phyloP scores from a whole-genome alignment of 2,888 invertebrate genomes.

The Lampropteryx suffumata region DNA sequence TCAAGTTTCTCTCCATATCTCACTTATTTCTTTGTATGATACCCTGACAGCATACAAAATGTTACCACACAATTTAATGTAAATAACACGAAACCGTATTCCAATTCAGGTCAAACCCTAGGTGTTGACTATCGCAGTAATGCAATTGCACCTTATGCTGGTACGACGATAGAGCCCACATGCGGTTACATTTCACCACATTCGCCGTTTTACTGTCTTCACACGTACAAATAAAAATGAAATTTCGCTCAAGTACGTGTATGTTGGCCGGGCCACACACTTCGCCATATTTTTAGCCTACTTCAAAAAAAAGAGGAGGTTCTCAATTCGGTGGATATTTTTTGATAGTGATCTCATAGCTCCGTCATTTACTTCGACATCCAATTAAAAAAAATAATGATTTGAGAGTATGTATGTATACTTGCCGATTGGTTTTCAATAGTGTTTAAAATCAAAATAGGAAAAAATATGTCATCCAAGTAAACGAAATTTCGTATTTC shows the following conservation, averaged over 20 bases:
- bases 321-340: too few species aligned
- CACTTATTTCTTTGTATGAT: too few species aligned
- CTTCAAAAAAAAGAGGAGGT: too few species aligned
- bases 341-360: too few species aligned
- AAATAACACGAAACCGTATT: conserved; percentile 9
- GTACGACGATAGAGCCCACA: conserved; percentile 66
- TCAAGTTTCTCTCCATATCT: too few species aligned
- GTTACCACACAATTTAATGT: conserved; percentile 1
- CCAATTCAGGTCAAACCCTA: conserved; percentile 42
- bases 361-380: too few species aligned
- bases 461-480: too few species aligned
- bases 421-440: too few species aligned
- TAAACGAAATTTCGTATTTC: too few species aligned
- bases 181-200: conserved; percentile 49
- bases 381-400: too few species aligned
- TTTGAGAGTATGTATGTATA: too few species aligned
- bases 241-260: conserved; percentile 32
- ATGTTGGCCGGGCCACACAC: conserved; percentile 16
- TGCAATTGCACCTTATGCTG: conserved; percentile 40
- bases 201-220: conserved; percentile 43
- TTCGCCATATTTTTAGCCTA: neutral
- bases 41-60: neutral
- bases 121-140: conserved; percentile 40
- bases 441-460: too few species aligned
- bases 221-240: conserved; percentile 44